Evolutionary conservation across 2,113 vertebrate species (phyloP), one percentile per base, ranked within the genome.

Genomic region (Odocoileus virginianus): DNA sequence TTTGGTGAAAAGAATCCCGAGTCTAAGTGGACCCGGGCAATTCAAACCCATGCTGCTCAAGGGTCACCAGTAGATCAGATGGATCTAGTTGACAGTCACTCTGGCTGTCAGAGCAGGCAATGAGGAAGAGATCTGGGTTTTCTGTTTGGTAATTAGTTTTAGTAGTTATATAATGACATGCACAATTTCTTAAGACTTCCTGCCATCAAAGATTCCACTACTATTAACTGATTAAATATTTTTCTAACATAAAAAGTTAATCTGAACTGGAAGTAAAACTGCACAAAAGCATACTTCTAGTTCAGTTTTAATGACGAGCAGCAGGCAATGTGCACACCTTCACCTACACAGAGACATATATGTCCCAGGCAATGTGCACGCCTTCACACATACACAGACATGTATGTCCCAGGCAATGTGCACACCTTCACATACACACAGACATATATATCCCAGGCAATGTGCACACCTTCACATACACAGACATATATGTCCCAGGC

Each of bases 221-320:
- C 25, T 88, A 43, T 58, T 13, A 58, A 47, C 1, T 92, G 30
- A 15, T 5, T 33, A 25, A 61, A 33, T 58, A 81, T 36, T 74
- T 96, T 95, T 95, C 30, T 81, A 64, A n/a, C 28, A n/a, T 83
- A 84, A 97, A 95, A 47, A 61, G n/a, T 16, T 36, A 76, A 84
- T 78, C 54, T 87, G 23, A 55, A 60, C 6, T 36, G 23, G 23
- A 95, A 67, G 43, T 40, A 85, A 91, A 86, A 79, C 79, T 47
- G 83, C 93, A 95, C 16, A 67, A 40, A 64, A 86, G 45, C 40
- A 14, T 23, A 71, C 16, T 64, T 54, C 13, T 27, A 52, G 58
- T 74, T 58, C 33, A 17, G 60, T 89, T 87, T 81, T 45, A 16
- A 83, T 45, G 50, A 17, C 16, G 1, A 36, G 76, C 74, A 57